Base-by-base conservation (phyloP, 2,888 invertebrate genomes). In the Plusia festucae region DNA sequence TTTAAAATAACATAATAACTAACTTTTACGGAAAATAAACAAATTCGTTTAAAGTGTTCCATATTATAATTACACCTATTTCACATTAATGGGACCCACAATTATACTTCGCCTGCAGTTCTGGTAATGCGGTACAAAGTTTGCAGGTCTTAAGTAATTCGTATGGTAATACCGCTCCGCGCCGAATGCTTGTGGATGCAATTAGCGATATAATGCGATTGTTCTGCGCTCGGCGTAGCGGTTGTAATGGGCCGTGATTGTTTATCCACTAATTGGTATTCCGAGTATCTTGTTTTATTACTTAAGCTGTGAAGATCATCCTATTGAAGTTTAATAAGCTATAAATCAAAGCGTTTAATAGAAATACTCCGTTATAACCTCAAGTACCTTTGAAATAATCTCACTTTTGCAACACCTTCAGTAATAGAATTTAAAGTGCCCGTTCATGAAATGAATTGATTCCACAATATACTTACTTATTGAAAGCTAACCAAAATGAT, bases 111-210 rank as follows among this genome's bases (percentile, higher is more conserved):
- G 30, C 30, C 58, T 20, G 51, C 20, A 46, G 55, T 16, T 24
- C 7, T 22, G 58, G 46, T 76, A 53, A 63, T 59, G 59, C 51
- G 16, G 22, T 11, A 20, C 46, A 40, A 49, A 59, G 58, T 57
- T 58, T 52, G 54, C 53, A 46, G 73, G 73, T 61, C 68, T 73
- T 66, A 55, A 77, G 54, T 60, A 60, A 65, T 77, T 73, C 78
- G 54, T 66, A 65, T 77, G 77, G 30, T 71, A 72, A 72, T 72
- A 20, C 20, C n/a, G 46, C 20, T 16, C 53, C 44, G 46, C 27
- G 27, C 20, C 20, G 27, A 46, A 27, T 46, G 40, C 22, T 24
- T 44, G 24, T 56, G 44, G n/a, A 13, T 11, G 46, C 16, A 44
- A 34, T 59, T 59, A 24, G 22, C 20, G 46, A 18, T 49, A 49